These are phyloP conservation scores for Pomacea maculata DNA, from an alignment of 1,140 invertebrate species.

Conservation along the genomic window DNA sequence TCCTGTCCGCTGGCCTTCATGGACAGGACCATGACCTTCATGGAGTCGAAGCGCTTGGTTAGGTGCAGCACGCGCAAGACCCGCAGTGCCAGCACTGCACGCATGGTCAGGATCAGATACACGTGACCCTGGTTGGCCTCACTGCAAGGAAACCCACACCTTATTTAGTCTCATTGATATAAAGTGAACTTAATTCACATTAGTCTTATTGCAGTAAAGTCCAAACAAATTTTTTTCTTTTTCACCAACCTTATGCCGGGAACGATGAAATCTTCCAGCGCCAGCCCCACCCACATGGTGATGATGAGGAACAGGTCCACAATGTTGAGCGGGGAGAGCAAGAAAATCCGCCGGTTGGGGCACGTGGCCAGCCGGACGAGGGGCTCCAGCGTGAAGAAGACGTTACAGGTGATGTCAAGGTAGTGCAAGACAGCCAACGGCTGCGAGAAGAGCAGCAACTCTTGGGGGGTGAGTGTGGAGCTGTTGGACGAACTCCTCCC, in stretches of 20 bases:
- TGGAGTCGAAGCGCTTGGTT: slow-evolving; percentile 26
- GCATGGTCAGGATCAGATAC: slow-evolving; percentile 17
- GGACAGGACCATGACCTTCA: slow-evolving; percentile 29
- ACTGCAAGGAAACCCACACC: background rate
- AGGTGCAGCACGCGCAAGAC: slow-evolving; percentile 29
- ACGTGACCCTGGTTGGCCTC: slow-evolving; percentile 17
- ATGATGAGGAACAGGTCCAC: slow-evolving; percentile 26
- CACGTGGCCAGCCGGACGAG: slow-evolving; percentile 16
- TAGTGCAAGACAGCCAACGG: slow-evolving; percentile 16
- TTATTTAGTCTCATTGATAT: too few relatives aligned
- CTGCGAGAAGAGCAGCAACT: slow-evolving; percentile 13
- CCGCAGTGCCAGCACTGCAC: slow-evolving; percentile 20
- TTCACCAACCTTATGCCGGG: slow-evolving; percentile 1
- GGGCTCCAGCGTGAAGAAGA: slow-evolving; percentile 29
- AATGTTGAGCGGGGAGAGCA: slow-evolving; percentile 18
- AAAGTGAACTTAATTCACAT: too few relatives aligned
- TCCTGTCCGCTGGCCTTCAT: slow-evolving; percentile 24
- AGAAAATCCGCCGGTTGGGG: slow-evolving; percentile 20
- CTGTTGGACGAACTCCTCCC: background rate
- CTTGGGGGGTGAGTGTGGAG: background rate
- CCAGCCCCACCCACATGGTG: slow-evolving; percentile 19
- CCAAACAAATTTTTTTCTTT: too few relatives aligned
- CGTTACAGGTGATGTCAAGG: slow-evolving; percentile 23
- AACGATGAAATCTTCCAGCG: slow-evolving; percentile 21
- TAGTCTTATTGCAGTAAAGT: too few relatives aligned